These are phyloP conservation scores for Ostrea denselamellosa DNA, from an alignment of 1,140 invertebrate genomes.

Conservation along the genomic window DNA sequence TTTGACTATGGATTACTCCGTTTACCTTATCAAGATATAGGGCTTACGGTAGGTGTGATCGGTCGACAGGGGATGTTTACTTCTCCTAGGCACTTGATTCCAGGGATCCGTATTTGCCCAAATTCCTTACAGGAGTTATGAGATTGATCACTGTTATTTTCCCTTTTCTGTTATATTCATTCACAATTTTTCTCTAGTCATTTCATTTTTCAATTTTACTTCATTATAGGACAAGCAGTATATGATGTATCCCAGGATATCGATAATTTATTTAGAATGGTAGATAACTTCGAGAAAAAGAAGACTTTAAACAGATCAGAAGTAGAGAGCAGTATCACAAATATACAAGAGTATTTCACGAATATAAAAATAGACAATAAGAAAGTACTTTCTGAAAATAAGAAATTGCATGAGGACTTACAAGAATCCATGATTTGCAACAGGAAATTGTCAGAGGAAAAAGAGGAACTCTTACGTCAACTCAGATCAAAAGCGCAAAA, in stretches of 20 bases:
- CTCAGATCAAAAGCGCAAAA: background rate
- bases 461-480: background rate
- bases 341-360: background rate
- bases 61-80: too few species aligned
- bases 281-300: background rate
- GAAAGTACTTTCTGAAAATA: background rate
- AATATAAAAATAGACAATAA: background rate
- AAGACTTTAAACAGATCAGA: background rate
- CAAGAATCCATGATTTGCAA: background rate
- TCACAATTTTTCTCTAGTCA: too few species aligned
- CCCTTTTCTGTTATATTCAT: too few species aligned
- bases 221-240: background rate
- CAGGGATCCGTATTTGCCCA: too few species aligned
- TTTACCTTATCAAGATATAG: too few species aligned
- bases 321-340: background rate
- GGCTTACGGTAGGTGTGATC: too few species aligned
- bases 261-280: background rate
- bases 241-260: background rate
- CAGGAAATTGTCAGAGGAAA: background rate
- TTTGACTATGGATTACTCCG: too few species aligned
- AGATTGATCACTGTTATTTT: too few species aligned
- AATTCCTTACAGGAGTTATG: too few species aligned
- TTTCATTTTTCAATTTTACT: too few species aligned
- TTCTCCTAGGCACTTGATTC: too few species aligned
- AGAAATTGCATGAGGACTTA: background rate